Percentiles rank a stretch among this genome's conserved stretches.
phyloP scores from a whole-genome alignment of 64 coral and sea anemone genomes.

The Stichodactyla mertensii region DNA sequence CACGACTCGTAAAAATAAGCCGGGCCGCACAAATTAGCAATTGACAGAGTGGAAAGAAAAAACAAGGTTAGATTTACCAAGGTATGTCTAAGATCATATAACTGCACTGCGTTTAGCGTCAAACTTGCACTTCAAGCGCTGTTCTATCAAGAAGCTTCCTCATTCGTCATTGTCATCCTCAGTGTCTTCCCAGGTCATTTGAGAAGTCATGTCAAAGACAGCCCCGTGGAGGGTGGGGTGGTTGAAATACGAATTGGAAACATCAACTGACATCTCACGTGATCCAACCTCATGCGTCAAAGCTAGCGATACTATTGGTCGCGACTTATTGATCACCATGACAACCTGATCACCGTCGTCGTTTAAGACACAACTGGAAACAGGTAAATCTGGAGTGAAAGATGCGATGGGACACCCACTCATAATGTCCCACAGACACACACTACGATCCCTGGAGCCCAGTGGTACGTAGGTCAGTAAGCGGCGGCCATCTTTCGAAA shows the following conservation, averaged over 20 bases:
- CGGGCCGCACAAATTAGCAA: no score
- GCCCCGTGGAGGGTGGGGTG: conserved; percentile 90
- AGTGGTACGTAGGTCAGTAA: conserved; percentile 72
- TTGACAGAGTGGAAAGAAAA: no score
- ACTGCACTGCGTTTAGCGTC: no score
- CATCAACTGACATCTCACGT: conserved; percentile 95
- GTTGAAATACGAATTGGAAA: conserved; percentile 84
- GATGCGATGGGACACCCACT: conserved; percentile 69
- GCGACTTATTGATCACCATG: conserved; percentile 94
- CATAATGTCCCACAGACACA: conserved; percentile 82
- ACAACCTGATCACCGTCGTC: conserved; percentile 95
- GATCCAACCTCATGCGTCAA: conserved; percentile 81
- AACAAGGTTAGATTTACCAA: no score
- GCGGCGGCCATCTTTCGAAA: conserved; percentile 75
- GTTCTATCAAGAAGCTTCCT: not conserved
- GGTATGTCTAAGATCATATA: no score
- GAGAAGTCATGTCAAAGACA: conserved; percentile 77
- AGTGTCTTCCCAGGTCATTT: conserved; percentile 70
- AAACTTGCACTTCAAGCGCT: no score
- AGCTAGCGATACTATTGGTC: conserved; percentile 79
- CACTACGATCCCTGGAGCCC: conserved; percentile 64
- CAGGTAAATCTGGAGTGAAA: conserved; percentile 88
- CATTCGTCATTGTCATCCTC: conserved; percentile 32
- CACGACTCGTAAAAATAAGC: no score
- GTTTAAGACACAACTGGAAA: conserved; percentile 87